A percentile compares a stretch with the other conserved stretches of the same genome.
Evolutionary conservation across 2,888 invertebrate genomes (phyloP).

Genomic region (Caradrina kadenii): DNA sequence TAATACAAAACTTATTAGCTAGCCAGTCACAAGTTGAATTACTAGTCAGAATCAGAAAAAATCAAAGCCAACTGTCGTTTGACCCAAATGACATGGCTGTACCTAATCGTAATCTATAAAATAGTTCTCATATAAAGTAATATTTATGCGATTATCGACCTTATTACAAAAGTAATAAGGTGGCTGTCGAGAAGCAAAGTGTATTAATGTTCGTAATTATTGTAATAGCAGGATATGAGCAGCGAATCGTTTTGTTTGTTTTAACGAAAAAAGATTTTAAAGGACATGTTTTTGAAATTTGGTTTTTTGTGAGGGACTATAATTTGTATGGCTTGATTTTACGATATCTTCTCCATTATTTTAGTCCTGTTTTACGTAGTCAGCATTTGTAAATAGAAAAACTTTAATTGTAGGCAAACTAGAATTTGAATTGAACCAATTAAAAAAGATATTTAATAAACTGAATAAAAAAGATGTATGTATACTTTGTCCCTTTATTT

Average conservation of each 20-base stretch:
- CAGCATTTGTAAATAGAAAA: neutral
- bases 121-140: conserved; percentile 41
- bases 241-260: conserved; percentile 65
- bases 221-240: conserved; percentile 70
- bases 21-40: conserved; percentile 34
- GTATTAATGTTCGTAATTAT: conserved; percentile 34
- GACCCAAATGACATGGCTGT: conserved; percentile 68
- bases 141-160: conserved; percentile 45
- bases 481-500: too few species aligned
- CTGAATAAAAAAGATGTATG: too few species aligned
- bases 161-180: conserved; percentile 19
- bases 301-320: neutral
- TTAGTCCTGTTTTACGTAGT: neutral
- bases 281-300: neutral
- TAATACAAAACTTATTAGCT: conserved; percentile 37
- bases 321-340: neutral
- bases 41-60: conserved; percentile 58
- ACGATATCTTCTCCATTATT: neutral
- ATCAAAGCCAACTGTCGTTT: conserved; percentile 70
- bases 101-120: conserved; percentile 45
- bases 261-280: conserved; percentile 38
- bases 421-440: neutral
- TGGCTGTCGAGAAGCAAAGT: conserved; percentile 1
- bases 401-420: neutral
- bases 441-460: too few species aligned